Evolutionary conservation across 2,113 vertebrate genomes (phyloP), one percentile per base, ranked within the genome.

Genomic region (Xiphorhynchus elegans): DNA sequence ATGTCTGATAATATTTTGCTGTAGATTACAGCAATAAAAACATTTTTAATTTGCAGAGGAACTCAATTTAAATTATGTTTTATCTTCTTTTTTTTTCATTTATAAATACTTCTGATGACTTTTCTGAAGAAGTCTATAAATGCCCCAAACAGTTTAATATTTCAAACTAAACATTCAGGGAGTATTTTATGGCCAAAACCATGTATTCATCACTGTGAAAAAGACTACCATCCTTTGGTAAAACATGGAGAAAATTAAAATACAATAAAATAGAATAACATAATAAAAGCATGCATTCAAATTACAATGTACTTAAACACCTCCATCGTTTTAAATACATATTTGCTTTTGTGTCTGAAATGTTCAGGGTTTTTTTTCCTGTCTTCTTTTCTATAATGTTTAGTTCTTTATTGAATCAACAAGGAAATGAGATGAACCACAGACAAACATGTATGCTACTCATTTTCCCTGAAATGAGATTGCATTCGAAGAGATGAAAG

Each of bases 1-100:
- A 97, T 97, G 97, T 76, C 89, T 66, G 44, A 53, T 94, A 95
- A 92, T 92, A 91, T 96, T 94, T 93, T 83, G 37, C 55, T 85
- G 88, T 88, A 73, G 80, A 84, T 93, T 97, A 78, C n/a, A 87
- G 33, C 46, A 96, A 95, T 77, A 70, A 44, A 96, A 90, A 93
- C 5, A 87, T 44, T 92, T 96, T 92, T 87, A 94, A 90, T 95
- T 95, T 91, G 82, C 80, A 84, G 84, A 87, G 31, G 24, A 59
- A 91, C 23, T 93, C 33, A 72, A 56, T 91, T 96, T 89, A 94
- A 95, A 92, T 93, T 93, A 84, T 85, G 31, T 64, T 96, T 97
- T 90, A 33, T 74, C 47, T 92, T 94, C 10, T 55, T 92, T 68
- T n/a, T 91, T 76, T 93, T 68, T 46, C 11, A 72, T 89, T 95